Percentiles rank a stretch among this genome's conserved stretches.
Evolutionary conservation across 1,140 invertebrate species (phyloP).

Genomic region (Solenopsis invicta): DNA sequence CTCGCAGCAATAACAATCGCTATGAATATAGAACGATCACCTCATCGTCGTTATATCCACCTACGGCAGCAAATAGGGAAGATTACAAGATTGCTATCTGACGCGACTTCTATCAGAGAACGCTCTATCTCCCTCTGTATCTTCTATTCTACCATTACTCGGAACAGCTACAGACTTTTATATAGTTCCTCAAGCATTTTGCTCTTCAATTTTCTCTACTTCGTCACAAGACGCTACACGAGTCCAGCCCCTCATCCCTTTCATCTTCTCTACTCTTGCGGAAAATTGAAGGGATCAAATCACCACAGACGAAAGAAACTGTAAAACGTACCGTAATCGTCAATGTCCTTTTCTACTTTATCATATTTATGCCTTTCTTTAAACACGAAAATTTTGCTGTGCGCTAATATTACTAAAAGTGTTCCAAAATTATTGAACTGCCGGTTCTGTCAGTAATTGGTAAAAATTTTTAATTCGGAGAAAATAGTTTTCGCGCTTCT

Average conservation of each 20-base stretch:
- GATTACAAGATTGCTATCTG: constrained; percentile 47
- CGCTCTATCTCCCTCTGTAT: constrained; percentile 3
- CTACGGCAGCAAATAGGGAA: background rate
- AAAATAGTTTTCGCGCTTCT: background rate
- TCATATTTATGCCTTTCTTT: background rate
- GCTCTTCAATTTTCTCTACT: constrained; percentile 44
- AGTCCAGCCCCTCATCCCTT: background rate
- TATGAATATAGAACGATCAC: constrained; percentile 22
- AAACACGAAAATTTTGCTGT: background rate
- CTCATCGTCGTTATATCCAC: background rate
- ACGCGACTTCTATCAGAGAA: background rate
- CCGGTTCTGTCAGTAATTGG: background rate
- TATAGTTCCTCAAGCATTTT: constrained; percentile 16
- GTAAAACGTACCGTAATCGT: background rate
- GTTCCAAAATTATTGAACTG: background rate
- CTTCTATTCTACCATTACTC: background rate
- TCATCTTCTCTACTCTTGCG: background rate
- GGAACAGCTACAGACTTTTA: constrained; percentile 10
- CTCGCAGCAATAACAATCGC: constrained; percentile 15
- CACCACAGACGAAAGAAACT: background rate
- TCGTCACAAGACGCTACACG: background rate
- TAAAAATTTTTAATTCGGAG: background rate
- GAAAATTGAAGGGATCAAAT: constrained; percentile 37
- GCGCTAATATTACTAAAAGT: background rate
- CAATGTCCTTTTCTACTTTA: background rate